These are phyloP conservation scores for Cryptomyrus ogoouensis DNA, from an alignment of 2,113 vertebrate genomes.

Conservation along the genomic window DNA sequence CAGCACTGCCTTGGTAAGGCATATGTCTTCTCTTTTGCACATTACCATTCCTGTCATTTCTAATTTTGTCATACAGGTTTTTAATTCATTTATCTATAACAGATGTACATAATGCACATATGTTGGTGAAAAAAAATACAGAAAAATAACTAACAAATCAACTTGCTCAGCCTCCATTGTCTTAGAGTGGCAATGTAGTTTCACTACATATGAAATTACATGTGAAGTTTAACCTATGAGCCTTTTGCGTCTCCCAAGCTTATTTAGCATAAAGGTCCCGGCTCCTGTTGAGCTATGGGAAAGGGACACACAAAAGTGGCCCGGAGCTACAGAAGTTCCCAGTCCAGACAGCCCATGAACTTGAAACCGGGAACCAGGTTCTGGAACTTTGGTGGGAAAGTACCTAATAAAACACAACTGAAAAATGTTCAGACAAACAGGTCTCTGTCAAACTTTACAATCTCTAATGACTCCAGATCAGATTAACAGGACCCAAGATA, in stretches of 20 bases:
- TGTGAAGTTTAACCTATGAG: background rate
- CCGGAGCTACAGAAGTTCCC: background rate
- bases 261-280: background rate
- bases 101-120: background rate
- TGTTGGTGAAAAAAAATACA: background rate
- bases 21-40: background rate
- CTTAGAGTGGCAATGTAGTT: background rate
- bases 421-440: background rate
- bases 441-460: background rate
- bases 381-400: background rate
- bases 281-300: background rate
- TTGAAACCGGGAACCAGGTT: background rate
- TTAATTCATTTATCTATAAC: background rate
- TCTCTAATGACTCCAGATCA: background rate
- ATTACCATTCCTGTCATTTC: background rate
- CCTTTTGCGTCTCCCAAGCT: background rate
- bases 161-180: background rate
- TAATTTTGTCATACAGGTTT: background rate
- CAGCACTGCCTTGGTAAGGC: background rate
- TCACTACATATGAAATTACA: background rate
- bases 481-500: background rate
- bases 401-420: background rate
- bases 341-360: background rate
- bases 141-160: background rate
- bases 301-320: background rate